Percentiles rank a stretch among this genome's conserved stretches.
These are phyloP conservation scores for Pseudorasbora parva DNA, from an alignment of 2,113 vertebrate species.

Conservation along the genomic window DNA sequence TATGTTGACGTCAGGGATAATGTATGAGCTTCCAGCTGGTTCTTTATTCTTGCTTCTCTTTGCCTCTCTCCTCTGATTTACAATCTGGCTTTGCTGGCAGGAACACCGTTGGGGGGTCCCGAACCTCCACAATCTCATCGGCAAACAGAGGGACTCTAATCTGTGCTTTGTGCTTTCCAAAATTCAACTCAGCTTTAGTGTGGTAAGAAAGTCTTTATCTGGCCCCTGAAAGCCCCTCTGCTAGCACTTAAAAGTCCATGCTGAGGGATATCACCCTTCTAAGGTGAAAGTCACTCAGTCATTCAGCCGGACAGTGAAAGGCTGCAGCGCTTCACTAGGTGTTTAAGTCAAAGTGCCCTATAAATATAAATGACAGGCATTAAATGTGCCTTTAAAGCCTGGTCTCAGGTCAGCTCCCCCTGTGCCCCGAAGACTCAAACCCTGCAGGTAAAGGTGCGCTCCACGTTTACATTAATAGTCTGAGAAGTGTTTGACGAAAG, in stretches of 20 bases:
- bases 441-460: background rate
- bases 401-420: slow-evolving; percentile 44
- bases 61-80: slow-evolving; percentile 56
- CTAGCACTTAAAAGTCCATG: slow-evolving; percentile 32
- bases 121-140: slow-evolving; percentile 74
- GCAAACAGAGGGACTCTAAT: slow-evolving; percentile 81
- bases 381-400: slow-evolving; percentile 57
- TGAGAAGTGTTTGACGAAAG: background rate
- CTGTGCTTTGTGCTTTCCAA: slow-evolving; percentile 69
- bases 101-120: slow-evolving; percentile 62
- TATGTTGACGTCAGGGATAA: slow-evolving; percentile 58
- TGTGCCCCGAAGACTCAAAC: slow-evolving; percentile 21
- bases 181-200: slow-evolving; percentile 72
- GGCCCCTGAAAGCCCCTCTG: slow-evolving; percentile 13
- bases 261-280: slow-evolving; percentile 33
- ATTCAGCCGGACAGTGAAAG: slow-evolving; percentile 50
- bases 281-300: slow-evolving; percentile 52
- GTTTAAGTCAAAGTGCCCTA: slow-evolving; percentile 58
- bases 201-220: slow-evolving; percentile 30
- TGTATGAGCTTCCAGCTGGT: slow-evolving; percentile 59
- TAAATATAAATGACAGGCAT: slow-evolving; percentile 60
- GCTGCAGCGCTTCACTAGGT: slow-evolving; percentile 50
- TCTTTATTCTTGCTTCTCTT: slow-evolving; percentile 49
- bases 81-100: slow-evolving; percentile 57
- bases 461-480: background rate